phyloP scores from a whole-genome alignment of 1,140 invertebrate species.

The Trigoniulus corallinus region DNA sequence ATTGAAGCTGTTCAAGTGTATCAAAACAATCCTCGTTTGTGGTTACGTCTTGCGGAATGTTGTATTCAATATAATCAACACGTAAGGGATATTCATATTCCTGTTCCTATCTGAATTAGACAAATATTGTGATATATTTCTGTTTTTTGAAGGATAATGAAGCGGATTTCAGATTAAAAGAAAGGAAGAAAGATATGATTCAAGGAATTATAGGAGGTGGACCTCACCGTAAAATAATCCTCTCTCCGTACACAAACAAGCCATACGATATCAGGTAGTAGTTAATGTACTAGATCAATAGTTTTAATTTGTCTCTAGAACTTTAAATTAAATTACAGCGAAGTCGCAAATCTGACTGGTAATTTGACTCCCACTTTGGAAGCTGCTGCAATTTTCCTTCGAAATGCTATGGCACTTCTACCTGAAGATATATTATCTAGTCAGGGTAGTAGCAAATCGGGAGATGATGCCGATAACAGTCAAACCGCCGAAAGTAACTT shows the following conservation, averaged over 20 bases:
- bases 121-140: no score
- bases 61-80: constrained; percentile 55
- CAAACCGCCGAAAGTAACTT: no score
- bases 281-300: not conserved
- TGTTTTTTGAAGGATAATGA: constrained; percentile 39
- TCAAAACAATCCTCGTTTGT: constrained; percentile 72
- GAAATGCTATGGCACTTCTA: constrained; percentile 57
- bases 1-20: constrained; percentile 70
- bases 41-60: constrained; percentile 84
- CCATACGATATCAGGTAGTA: not conserved
- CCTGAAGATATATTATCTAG: not conserved
- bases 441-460: no score
- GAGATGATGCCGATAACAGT: no score
- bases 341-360: constrained; percentile 19
- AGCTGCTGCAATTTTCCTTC: constrained; percentile 71
- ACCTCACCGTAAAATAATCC: constrained; percentile 44
- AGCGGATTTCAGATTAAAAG: constrained; percentile 42
- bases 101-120: no score
- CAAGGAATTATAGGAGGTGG: constrained; percentile 41
- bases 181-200: constrained; percentile 42
- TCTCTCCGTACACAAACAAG: constrained; percentile 23
- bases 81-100: no score
- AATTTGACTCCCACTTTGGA: constrained; percentile 74
- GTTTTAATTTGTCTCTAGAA: no score
- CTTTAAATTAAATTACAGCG: not conserved